Percentiles rank a stretch among this genome's conserved stretches.
Conservation (phyloP, 2,797 vertebrate species). For the Cetoscarus ocellatus region DNA sequence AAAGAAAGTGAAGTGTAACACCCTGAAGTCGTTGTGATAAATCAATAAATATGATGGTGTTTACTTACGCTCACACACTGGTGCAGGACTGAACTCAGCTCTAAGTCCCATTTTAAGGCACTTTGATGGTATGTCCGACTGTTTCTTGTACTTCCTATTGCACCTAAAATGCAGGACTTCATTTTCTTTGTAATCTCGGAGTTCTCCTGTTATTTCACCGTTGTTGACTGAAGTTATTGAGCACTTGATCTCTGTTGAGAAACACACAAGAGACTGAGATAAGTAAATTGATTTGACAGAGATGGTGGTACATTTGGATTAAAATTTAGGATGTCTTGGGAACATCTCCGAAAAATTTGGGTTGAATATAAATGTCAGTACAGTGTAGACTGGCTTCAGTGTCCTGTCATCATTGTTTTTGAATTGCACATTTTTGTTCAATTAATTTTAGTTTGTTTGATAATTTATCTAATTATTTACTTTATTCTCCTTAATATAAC, state of each 20-base stretch:
- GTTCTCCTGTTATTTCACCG: rapidly evolving
- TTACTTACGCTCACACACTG: slow-evolving; percentile 60
- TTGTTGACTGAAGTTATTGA: neutral
- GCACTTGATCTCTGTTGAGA: slow-evolving; percentile 54
- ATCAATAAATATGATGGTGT: neutral
- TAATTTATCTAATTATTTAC: too few species aligned
- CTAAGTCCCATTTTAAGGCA: slow-evolving; percentile 9
- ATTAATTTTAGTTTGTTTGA: too few species aligned
- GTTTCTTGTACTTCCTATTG: rapidly evolving
- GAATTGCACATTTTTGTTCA: too few species aligned
- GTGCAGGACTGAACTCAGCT: slow-evolving; percentile 61
- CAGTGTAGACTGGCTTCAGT: too few species aligned
- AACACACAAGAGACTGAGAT: neutral
- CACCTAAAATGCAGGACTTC: slow-evolving; percentile 29
- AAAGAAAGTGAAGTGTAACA: too few species aligned
- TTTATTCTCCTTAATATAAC: too few species aligned
- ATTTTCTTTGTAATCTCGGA: slow-evolving; percentile 2
- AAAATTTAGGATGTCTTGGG: too few species aligned
- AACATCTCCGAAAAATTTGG: too few species aligned
- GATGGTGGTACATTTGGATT: too few species aligned
- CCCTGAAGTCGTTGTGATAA: neutral
- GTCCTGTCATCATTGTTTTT: too few species aligned
- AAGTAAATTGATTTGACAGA: too few species aligned
- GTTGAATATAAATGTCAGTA: too few species aligned
- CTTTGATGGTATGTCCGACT: neutral